phyloP scores from a whole-genome alignment of 2,888 invertebrate genomes.

The Micoletzkya japonica region DNA sequence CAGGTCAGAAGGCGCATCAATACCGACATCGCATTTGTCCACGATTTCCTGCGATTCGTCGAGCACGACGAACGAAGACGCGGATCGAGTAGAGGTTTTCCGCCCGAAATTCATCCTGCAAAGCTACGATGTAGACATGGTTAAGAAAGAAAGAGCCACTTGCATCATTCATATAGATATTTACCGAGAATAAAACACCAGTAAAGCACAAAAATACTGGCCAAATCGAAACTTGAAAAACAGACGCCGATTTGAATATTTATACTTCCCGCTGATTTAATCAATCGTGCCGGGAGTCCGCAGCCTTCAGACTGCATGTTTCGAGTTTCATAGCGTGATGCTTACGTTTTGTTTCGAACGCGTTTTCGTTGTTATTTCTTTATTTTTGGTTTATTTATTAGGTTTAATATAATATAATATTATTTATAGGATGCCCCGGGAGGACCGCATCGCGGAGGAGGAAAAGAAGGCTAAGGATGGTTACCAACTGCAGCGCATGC shows the following conservation, averaged over 20 bases:
- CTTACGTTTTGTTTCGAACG: not conserved
- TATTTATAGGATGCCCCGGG: slow-evolving; percentile 38
- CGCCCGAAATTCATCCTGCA: slow-evolving; percentile 8
- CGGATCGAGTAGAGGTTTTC: slow-evolving; percentile 3
- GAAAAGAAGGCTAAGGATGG: slow-evolving; percentile 54
- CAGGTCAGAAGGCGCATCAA: slow-evolving; percentile 3
- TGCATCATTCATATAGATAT: not conserved
- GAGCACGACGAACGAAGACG: slow-evolving; percentile 4
- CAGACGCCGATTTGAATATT: not conserved
- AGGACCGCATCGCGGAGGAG: slow-evolving; percentile 49
- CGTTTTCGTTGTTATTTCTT: not conserved
- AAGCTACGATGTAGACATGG: not conserved
- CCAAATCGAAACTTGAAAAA: not conserved
- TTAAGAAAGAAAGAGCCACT: not conserved
- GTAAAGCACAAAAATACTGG: not conserved
- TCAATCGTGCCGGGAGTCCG: not conserved
- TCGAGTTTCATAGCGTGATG: not conserved
- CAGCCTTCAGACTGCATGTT: not conserved
- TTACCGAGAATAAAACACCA: not conserved
- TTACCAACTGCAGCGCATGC: slow-evolving; percentile 57
- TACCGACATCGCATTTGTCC: not conserved
- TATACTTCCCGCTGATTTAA: not conserved
- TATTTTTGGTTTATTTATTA: not conserved
- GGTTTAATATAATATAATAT: not conserved
- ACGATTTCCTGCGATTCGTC: slow-evolving; percentile 14